These are phyloP conservation scores for Cromileptes altivelis DNA, from an alignment of 2,113 vertebrate genomes.

Conservation along the genomic window DNA sequence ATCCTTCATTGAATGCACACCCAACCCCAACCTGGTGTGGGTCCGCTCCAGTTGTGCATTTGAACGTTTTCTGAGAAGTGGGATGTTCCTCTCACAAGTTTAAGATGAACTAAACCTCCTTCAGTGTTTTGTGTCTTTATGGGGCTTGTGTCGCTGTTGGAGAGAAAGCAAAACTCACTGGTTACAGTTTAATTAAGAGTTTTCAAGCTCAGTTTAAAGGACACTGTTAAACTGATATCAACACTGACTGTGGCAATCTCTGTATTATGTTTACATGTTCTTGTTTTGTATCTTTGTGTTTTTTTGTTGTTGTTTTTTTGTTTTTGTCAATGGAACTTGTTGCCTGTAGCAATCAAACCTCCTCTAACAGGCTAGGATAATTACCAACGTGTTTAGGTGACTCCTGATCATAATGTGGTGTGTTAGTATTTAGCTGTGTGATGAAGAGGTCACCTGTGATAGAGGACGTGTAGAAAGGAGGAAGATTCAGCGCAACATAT, in stretches of 20 bases:
- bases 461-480: constrained; percentile 1
- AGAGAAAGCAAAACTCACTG: background rate
- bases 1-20: background rate
- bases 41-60: background rate
- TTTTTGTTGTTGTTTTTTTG: background rate
- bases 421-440: background rate
- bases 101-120: constrained; percentile 2
- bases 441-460: background rate
- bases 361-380: background rate
- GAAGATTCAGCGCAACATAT: background rate
- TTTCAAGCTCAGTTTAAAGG: background rate
- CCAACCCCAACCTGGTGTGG: background rate
- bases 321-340: constrained; percentile 12
- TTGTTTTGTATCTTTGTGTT: constrained; percentile 6
- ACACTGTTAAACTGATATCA: background rate
- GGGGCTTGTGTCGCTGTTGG: background rate
- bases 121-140: constrained; percentile 16
- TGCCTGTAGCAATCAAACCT: constrained; percentile 51
- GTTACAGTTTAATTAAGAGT: background rate
- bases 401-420: background rate
- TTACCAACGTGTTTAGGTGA: background rate
- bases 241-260: constrained; percentile 27
- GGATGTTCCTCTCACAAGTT: background rate
- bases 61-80: background rate
- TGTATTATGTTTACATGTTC: constrained; percentile 63